Base-by-base conservation (phyloP, 2,888 invertebrate genomes). In the Strigamia maritima region DNA sequence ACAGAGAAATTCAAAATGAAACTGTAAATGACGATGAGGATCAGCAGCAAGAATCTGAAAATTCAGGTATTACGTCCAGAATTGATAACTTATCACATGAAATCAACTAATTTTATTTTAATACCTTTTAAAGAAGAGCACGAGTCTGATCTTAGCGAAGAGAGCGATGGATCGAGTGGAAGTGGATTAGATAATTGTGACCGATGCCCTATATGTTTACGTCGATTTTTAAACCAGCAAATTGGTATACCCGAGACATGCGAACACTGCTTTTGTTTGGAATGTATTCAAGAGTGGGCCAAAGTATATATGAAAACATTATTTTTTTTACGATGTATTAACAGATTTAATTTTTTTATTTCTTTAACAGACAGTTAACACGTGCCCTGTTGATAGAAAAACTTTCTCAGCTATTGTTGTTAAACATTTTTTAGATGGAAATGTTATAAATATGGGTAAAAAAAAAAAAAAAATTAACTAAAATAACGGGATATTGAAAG, bases 201-300 rank as follows among this genome's bases (percentile, higher is more conserved):
- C 83, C 93, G 93, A 85, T 97, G 97, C 87, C 94, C 97, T 0
- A 96, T 97, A 84, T 97, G 97, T 86, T 87, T 97, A 75, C 86
- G 92, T 82, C 89, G 92, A 76, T 93, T 95, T 84, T 88, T 87
- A 77, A 88, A 89, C 40, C 94, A 95, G 86, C 91, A 94, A 86
- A 89, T 96, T 79, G 97, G 94, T 7, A 92, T 90, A 31, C 97
- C 97, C 0, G 92, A 93, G 84, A 90, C 90, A 26, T 97, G 97
- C 87, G 94, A 94, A 82, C 97, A 97, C 85, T 89, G 90, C 80
- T 97, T 96, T 86, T 97, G 97, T 86, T 89, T 93, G 54, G 92
- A 93, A 82, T 97, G 97, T 86, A 92, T 97, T 81, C 90, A 92
- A 78, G 95, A 96, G 85, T 97, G 97, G 97, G 92, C 95, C n/a